phyloP scores from a whole-genome alignment of 2,113 vertebrate species.

The Erythrocercus mccallii region DNA sequence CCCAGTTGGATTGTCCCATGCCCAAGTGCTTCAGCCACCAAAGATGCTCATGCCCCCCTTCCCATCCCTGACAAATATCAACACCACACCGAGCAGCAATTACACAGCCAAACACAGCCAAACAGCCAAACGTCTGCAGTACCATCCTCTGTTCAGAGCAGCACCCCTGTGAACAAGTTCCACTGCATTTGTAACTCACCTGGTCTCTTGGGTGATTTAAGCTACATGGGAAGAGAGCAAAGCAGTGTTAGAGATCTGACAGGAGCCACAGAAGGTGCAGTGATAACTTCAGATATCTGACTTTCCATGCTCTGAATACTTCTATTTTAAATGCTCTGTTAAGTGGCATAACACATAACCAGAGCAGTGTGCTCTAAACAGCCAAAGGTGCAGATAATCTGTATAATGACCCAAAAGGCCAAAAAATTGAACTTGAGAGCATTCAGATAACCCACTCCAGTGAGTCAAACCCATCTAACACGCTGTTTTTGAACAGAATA shows the following conservation, averaged over 20 bases:
- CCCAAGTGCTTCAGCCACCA: not conserved
- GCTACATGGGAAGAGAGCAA: conserved; percentile 75
- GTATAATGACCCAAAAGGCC: not conserved
- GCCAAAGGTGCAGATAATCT: not conserved
- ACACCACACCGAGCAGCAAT: not conserved
- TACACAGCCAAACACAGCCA: not conserved
- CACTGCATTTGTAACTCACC: conserved; percentile 74
- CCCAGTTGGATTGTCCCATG: not conserved
- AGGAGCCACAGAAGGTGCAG: not conserved
- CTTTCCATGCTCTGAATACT: not conserved
- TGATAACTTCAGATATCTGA: not conserved
- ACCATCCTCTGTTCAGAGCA: not conserved
- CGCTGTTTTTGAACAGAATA: not conserved
- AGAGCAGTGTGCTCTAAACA: not conserved
- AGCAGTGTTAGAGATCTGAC: conserved; percentile 48
- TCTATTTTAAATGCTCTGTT: not conserved
- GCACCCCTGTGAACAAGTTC: not conserved
- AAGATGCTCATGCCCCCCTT: not conserved
- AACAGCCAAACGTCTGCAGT: not conserved
- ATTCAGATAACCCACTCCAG: not conserved
- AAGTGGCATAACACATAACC: not conserved
- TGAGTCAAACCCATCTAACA: not conserved
- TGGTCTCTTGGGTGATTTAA: conserved; percentile 97
- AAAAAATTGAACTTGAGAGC: not conserved
- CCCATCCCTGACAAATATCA: not conserved